phyloP scores from a whole-genome alignment of 2,888 invertebrate species.

The Leuctra nigra region DNA sequence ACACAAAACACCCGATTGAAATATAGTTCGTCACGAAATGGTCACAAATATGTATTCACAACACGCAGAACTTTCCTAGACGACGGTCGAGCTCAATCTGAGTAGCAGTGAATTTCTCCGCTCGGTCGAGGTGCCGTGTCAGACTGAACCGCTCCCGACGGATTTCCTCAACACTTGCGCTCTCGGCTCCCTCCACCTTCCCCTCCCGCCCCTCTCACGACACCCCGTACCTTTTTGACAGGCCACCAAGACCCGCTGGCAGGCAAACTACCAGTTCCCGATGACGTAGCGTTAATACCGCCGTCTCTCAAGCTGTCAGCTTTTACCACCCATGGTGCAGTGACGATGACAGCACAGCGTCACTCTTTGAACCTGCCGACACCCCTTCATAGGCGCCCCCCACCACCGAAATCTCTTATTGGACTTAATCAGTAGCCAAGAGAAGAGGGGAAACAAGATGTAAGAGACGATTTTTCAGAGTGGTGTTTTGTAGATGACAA shows the following conservation, averaged over 20 bases:
- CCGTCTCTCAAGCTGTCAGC: conserved; percentile 43
- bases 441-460: conserved; percentile 36
- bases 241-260: conserved; percentile 13
- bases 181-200: conserved; percentile 27
- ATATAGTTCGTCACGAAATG: too few relatives aligned
- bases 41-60: too few relatives aligned
- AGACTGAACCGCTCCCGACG: conserved; percentile 10
- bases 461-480: conserved; percentile 29
- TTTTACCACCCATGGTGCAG: conserved; percentile 46
- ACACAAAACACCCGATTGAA: background rate
- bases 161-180: conserved; percentile 24
- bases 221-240: conserved; percentile 19
- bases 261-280: conserved; percentile 27
- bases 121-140: conserved; percentile 9
- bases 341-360: conserved; percentile 45
- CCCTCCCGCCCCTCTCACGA: conserved; percentile 20
- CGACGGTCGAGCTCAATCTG: conserved; percentile 9
- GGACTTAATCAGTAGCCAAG: conserved; percentile 40
- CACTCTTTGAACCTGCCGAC: conserved; percentile 41
- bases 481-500: conserved; percentile 23
- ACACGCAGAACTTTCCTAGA: background rate
- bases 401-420: conserved; percentile 29
- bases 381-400: conserved; percentile 31
- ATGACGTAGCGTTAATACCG: conserved; percentile 45
- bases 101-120: background rate